A percentile compares a stretch with the other conserved stretches of the same genome.
These are phyloP conservation scores for Nibea coibor DNA, from an alignment of 2,113 vertebrate species.

Conservation along the genomic window DNA sequence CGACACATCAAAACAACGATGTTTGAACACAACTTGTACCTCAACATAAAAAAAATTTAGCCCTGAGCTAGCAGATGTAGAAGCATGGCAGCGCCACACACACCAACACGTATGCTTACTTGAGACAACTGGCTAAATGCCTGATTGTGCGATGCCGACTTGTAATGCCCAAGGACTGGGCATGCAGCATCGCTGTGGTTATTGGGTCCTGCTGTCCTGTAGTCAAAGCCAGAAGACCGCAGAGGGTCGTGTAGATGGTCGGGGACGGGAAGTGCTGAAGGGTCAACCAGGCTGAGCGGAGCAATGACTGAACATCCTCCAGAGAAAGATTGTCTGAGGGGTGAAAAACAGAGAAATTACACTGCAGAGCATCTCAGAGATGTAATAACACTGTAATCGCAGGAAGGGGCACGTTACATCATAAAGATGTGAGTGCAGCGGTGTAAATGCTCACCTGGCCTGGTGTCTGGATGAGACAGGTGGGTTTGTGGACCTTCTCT, in stretches of 20 bases:
- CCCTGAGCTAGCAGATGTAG: not conserved
- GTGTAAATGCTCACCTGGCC: conserved; percentile 67
- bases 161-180: conserved; percentile 88
- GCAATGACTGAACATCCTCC: conserved; percentile 78
- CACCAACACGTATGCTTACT: conserved; percentile 74
- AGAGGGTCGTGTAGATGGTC: conserved; percentile 84
- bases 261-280: conserved; percentile 88
- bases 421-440: not conserved
- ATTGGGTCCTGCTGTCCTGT: conserved; percentile 80
- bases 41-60: not conserved
- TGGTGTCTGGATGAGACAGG: conserved; percentile 51
- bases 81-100: not conserved
- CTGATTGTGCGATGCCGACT: conserved; percentile 88
- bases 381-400: not conserved
- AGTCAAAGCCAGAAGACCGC: conserved; percentile 86
- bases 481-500: conserved; percentile 40
- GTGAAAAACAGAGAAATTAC: not conserved
- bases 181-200: conserved; percentile 87
- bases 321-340: conserved; percentile 81
- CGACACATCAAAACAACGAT: not conserved
- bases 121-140: conserved; percentile 84
- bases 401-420: not conserved
- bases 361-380: not conserved
- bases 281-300: conserved; percentile 83
- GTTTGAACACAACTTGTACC: not conserved